Percentiles rank a stretch among this genome's conserved stretches.
Evolutionary conservation across 2,888 invertebrate species (phyloP).

Genomic region (Hirtodrosophila alboralis): DNA sequence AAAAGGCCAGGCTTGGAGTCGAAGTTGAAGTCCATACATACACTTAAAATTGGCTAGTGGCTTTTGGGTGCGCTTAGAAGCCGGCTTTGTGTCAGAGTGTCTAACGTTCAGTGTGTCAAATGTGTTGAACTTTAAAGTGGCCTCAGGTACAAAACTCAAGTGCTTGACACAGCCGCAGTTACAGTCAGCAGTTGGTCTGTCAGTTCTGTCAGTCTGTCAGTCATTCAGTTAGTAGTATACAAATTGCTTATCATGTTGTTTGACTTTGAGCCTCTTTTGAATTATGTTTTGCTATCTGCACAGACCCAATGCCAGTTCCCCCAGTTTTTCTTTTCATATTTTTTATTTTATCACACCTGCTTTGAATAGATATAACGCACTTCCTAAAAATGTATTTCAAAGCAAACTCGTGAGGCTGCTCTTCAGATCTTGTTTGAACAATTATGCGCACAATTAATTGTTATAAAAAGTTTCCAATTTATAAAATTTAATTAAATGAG

Average conservation of each 20-base stretch:
- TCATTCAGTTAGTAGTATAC: slow-evolving; percentile 34
- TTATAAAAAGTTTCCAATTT: slow-evolving; percentile 27
- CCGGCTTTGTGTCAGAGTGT: slow-evolving; percentile 72
- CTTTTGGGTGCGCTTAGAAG: slow-evolving; percentile 46
- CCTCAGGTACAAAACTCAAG: slow-evolving; percentile 48
- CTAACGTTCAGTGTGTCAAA: slow-evolving; percentile 62
- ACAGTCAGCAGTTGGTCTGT: slow-evolving; percentile 29
- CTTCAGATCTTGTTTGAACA: slow-evolving; percentile 13
- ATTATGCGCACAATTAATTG: slow-evolving; percentile 24
- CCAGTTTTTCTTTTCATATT: slow-evolving; percentile 34
- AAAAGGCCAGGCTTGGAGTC: slow-evolving; percentile 23
- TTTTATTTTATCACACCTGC: slow-evolving; percentile 68
- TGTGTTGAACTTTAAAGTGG: slow-evolving; percentile 74
- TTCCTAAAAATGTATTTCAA: slow-evolving; percentile 33
- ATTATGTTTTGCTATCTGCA: slow-evolving; percentile 66
- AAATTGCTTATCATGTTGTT: slow-evolving; percentile 73
- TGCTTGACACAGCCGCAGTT: slow-evolving; percentile 36
- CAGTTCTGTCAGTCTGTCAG: slow-evolving; percentile 37
- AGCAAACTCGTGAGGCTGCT: slow-evolving; percentile 30
- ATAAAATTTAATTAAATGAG: slow-evolving; percentile 47
- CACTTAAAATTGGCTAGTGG: slow-evolving; percentile 44
- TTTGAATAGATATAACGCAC: slow-evolving; percentile 49
- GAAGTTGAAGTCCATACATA: slow-evolving; percentile 43
- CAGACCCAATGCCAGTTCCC: slow-evolving; percentile 41
- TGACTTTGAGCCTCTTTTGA: slow-evolving; percentile 73